Conservation (phyloP, 2,113 vertebrate genomes). For the Corapipo altera region DNA sequence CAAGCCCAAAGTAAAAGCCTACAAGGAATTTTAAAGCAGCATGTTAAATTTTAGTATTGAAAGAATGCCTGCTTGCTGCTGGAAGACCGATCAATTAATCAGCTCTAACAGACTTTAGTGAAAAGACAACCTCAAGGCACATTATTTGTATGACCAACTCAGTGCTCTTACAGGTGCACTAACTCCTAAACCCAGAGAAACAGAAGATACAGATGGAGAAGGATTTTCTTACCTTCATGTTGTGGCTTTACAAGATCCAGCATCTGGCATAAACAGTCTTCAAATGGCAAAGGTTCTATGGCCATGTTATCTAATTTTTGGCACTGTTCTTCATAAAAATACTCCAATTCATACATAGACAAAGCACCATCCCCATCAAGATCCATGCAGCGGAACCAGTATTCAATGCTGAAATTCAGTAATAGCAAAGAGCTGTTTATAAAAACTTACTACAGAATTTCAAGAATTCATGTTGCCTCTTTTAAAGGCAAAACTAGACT, state of each 20-base stretch:
- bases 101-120: not conserved
- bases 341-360: slow-evolving; percentile 93
- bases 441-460: not conserved
- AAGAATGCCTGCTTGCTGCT: not conserved
- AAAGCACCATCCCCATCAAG: slow-evolving; percentile 91
- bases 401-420: slow-evolving; percentile 85
- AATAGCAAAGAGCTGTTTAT: not conserved
- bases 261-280: slow-evolving; percentile 96
- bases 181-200: not conserved
- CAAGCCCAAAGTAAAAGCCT: not conserved
- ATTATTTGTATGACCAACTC: not conserved
- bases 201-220: not conserved
- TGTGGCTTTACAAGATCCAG: slow-evolving; percentile 91
- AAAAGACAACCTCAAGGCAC: not conserved
- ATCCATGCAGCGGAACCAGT: slow-evolving; percentile 99
- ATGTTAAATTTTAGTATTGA: not conserved
- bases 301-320: slow-evolving; percentile 88
- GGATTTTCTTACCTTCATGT: slow-evolving; percentile 75
- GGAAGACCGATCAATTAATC: not conserved
- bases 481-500: not conserved
- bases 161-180: not conserved
- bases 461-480: not conserved
- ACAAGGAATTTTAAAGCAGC: not conserved
- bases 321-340: slow-evolving; percentile 95
- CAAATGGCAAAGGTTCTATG: slow-evolving; percentile 92